Evolutionary conservation across 64 coral and sea anemone species (phyloP), one percentile per base, ranked within the genome.

Genomic region (Catalaphyllia jardinei): DNA sequence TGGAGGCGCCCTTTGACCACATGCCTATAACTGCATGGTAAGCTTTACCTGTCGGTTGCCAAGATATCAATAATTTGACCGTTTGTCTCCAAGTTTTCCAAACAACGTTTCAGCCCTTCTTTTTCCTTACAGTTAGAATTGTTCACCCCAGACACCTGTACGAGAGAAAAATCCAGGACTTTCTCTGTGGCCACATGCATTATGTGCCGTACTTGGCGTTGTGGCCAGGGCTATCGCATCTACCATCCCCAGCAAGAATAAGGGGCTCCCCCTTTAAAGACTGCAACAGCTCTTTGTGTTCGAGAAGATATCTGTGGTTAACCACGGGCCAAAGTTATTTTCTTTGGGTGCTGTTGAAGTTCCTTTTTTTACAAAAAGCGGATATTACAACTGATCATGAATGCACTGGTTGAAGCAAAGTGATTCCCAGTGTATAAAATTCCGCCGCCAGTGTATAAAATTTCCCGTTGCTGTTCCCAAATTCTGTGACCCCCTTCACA

Each of bases 141-240:
- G 4, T 29, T 30, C 31, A 74, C 72, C 18, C 39, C 72, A 2
- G 30, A 35, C 5, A 74, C 72, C 18, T 74, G 72, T 15, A 14
- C 29, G 35, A 39, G 29, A 17, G 73, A 33, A 16, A 38, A 75
- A 75, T 75, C 73, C 3, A 42, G 12, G 30, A 75, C 17, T 15
- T 75, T 75, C 35, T 33, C 73, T 35, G 73, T 75, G 8, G 73
- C 18, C 30, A 75, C 73, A 35, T 74, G 29, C 14, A 74, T 74
- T 79, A 79, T 10, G 75, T 51, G 46, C 75, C 75, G 10, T 77
- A 77, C 24, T 59, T 79, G 22, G 76, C 76, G 15, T 79, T 79
- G 50, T 77, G 75, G 14, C 75, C 75, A 6, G 75, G 75, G 10
- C 75, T 77, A 52, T 77, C 46, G 16, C 75, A 77, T 52, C 75